Percentiles rank a stretch among this genome's conserved stretches.
These are phyloP conservation scores for Pseudococcus viburni DNA, from an alignment of 2,888 invertebrate genomes.

Conservation along the genomic window DNA sequence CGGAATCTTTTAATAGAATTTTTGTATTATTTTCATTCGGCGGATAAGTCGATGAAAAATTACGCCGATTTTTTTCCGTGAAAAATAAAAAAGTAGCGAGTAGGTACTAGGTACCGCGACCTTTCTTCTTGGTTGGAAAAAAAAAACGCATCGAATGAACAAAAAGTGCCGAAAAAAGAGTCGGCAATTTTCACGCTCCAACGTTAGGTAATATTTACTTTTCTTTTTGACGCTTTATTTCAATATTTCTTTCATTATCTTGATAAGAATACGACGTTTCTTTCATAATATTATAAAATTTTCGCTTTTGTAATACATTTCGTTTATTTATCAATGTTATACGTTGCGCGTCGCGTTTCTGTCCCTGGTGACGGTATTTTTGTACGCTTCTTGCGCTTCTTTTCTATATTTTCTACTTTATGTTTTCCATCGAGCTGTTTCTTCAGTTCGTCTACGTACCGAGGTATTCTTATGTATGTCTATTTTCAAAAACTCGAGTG, in stretches of 20 bases:
- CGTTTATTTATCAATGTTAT: slow-evolving; percentile 28
- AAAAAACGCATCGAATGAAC: background rate
- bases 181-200: slow-evolving; percentile 26
- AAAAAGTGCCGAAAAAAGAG: slow-evolving; percentile 13
- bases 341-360: background rate
- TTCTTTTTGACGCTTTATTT: slow-evolving; percentile 59
- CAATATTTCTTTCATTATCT: slow-evolving; percentile 56
- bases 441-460: too few relatives aligned
- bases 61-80: background rate
- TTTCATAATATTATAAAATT: slow-evolving; percentile 40
- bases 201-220: slow-evolving; percentile 42
- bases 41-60: slow-evolving; percentile 41
- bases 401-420: background rate
- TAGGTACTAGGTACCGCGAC: background rate
- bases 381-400: background rate
- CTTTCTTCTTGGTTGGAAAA: background rate
- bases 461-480: too few relatives aligned
- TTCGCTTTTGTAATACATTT: slow-evolving; percentile 17
- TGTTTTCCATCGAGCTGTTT: too few relatives aligned
- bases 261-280: slow-evolving; percentile 50
- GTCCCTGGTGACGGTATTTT: background rate
- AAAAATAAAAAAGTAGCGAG: background rate
- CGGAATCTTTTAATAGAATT: background rate
- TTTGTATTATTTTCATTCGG: background rate
- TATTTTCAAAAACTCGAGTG: too few relatives aligned